Evolutionary conservation across 1,140 invertebrate species (phyloP).

Genomic region (Neelides sp.): DNA sequence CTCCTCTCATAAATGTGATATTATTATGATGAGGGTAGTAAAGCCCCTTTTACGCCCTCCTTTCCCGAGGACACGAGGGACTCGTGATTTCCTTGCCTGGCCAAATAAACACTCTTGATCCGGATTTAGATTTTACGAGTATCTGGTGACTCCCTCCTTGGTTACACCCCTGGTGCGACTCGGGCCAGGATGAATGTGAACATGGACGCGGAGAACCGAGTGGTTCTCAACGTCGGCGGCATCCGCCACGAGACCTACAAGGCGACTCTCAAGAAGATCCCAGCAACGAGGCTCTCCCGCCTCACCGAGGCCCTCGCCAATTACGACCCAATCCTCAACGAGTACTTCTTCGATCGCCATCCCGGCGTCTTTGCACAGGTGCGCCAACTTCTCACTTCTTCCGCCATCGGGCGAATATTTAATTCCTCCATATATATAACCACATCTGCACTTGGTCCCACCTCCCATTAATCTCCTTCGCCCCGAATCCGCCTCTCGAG

Average conservation of each 20-base stretch:
- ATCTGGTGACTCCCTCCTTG: too few relatives aligned
- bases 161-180: too few relatives aligned
- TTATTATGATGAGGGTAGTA: too few relatives aligned
- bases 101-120: neutral
- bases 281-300: conserved; percentile 74
- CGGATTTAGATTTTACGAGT: conserved; percentile 15
- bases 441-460: too few relatives aligned
- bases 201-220: conserved; percentile 91
- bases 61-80: too few relatives aligned
- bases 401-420: too few relatives aligned
- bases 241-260: conserved; percentile 95
- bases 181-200: conserved; percentile 53
- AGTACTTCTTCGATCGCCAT: conserved; percentile 98
- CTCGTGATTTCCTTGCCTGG: neutral
- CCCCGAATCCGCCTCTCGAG: too few relatives aligned
- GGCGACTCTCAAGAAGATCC: conserved; percentile 78
- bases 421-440: too few relatives aligned
- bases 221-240: conserved; percentile 95
- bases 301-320: conserved; percentile 81
- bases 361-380: conserved; percentile 94
- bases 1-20: too few relatives aligned
- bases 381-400: too few relatives aligned
- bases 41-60: too few relatives aligned
- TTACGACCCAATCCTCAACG: conserved; percentile 90
- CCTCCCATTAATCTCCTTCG: too few relatives aligned